phyloP scores from a whole-genome alignment of 2,888 invertebrate genomes.

The Drosophila incognita region DNA sequence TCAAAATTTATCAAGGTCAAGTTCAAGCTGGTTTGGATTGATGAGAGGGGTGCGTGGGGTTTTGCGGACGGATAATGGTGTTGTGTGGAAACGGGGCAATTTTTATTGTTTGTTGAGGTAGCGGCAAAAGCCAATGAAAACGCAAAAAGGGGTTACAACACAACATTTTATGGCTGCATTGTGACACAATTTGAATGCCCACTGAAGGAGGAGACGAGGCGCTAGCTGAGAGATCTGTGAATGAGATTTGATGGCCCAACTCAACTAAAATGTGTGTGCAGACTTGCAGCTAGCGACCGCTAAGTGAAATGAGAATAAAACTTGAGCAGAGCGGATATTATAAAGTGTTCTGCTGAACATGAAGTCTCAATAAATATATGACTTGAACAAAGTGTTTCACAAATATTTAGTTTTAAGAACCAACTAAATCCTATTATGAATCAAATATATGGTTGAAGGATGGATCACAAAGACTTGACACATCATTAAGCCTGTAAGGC shows the following conservation, averaged over 20 bases:
- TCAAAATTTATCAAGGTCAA: conserved; percentile 79
- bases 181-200: conserved; percentile 51
- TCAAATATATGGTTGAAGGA: neutral
- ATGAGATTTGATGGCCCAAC: conserved; percentile 15
- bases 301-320: neutral
- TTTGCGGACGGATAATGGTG: neutral
- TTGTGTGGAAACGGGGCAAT: conserved; percentile 6
- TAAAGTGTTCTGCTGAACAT: neutral
- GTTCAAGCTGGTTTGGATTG: conserved; percentile 56
- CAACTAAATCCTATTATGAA: neutral
- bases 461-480: conserved; percentile 14
- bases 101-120: conserved; percentile 73
- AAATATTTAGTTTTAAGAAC: neutral
- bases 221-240: neutral
- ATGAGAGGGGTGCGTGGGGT: neutral
- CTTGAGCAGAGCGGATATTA: neutral
- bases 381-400: neutral
- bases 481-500: conserved; percentile 16
- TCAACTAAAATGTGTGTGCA: neutral
- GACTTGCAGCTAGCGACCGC: neutral
- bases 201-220: neutral
- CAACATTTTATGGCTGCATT: conserved; percentile 38
- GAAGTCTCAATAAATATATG: neutral
- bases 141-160: conserved; percentile 42
- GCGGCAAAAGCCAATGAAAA: conserved; percentile 52